Evolutionary conservation across 2,113 vertebrate species (phyloP).

Genomic region (Pipra filicauda): DNA sequence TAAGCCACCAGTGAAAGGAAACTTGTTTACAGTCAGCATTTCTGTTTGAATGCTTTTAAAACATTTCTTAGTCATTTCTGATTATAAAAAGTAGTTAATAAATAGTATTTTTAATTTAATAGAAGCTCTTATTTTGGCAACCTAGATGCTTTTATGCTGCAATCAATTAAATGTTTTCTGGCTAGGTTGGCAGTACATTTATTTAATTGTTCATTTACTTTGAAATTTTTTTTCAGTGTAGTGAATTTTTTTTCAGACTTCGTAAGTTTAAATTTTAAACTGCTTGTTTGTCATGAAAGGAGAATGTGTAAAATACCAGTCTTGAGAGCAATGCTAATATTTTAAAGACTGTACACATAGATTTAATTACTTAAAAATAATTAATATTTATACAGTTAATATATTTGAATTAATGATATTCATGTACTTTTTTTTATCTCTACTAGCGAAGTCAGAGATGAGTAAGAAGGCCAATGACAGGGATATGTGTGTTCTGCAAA

Average conservation of each 20-base stretch:
- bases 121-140: background rate
- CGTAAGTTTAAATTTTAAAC: background rate
- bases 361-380: background rate
- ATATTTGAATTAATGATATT: constrained; percentile 5
- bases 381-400: background rate
- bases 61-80: background rate
- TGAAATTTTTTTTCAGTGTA: background rate
- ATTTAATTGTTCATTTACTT: background rate
- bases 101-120: background rate
- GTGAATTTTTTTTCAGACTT: background rate
- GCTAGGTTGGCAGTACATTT: background rate
- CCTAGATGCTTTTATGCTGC: background rate
- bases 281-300: background rate
- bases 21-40: background rate
- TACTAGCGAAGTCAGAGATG: constrained; percentile 69
- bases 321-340: background rate
- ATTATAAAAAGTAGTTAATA: background rate
- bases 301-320: background rate
- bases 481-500: constrained; percentile 68
- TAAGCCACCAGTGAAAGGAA: background rate
- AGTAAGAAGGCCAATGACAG: constrained; percentile 65
- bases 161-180: background rate
- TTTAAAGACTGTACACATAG: background rate
- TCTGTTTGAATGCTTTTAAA: background rate
- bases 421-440: constrained; percentile 65